These are phyloP conservation scores for Tragulus kanchil DNA, from an alignment of 2,113 vertebrate genomes.

Conservation along the genomic window DNA sequence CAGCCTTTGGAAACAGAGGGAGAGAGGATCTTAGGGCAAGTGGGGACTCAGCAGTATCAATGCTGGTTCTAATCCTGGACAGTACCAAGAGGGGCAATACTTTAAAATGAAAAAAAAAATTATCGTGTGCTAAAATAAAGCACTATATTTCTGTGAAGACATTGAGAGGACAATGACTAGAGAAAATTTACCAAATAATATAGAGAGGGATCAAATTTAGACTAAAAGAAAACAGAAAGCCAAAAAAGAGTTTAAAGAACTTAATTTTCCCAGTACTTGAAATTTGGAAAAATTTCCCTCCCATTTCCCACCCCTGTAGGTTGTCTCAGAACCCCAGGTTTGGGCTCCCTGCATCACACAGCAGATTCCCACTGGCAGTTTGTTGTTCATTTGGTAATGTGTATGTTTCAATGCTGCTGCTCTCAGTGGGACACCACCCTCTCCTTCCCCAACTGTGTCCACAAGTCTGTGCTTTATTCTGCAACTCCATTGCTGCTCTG, in stretches of 20 bases:
- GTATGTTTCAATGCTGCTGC: not conserved
- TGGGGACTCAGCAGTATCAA: not conserved
- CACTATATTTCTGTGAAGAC: not conserved
- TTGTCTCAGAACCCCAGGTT: not conserved
- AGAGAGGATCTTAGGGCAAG: too few relatives aligned
- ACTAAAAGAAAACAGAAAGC: not conserved
- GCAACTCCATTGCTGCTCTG: not conserved
- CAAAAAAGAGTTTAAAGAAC: not conserved
- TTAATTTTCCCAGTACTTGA: not conserved
- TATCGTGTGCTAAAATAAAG: not conserved
- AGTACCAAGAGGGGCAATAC: rapidly evolving
- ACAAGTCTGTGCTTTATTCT: not conserved
- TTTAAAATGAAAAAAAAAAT: not conserved
- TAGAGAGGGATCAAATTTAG: not conserved
- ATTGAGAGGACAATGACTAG: not conserved
- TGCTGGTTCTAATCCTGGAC: not conserved
- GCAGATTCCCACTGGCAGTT: not conserved
- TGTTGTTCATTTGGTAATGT: not conserved
- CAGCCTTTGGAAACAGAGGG: too few relatives aligned
- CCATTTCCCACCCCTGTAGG: not conserved
- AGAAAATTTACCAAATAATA: not conserved
- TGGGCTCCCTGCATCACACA: not conserved
- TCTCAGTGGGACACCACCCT: not conserved
- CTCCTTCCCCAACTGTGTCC: not conserved
- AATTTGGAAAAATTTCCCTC: not conserved